phyloP scores from a whole-genome alignment of 2,797 vertebrate genomes.

The Enteromius afrohamiltoni region DNA sequence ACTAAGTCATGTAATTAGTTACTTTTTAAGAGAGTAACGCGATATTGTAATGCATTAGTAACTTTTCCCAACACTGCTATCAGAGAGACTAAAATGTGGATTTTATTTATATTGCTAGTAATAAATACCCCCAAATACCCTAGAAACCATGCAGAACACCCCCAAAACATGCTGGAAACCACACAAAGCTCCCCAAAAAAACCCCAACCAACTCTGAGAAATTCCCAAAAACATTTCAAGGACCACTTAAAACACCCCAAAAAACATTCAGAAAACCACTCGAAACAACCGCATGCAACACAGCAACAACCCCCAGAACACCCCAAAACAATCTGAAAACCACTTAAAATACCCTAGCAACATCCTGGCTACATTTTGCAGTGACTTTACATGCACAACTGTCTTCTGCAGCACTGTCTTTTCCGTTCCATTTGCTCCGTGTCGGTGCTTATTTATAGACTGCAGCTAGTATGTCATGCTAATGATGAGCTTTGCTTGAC shows the following conservation, averaged over 20 bases:
- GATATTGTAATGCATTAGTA: too few relatives aligned
- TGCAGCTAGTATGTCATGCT: background rate
- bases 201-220: background rate
- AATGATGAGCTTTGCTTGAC: conserved; percentile 40
- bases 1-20: too few relatives aligned
- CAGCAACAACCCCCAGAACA: too few relatives aligned
- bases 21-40: too few relatives aligned
- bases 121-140: background rate
- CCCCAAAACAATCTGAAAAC: background rate
- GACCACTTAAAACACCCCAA: too few relatives aligned
- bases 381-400: background rate
- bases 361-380: background rate
- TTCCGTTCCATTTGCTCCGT: too few relatives aligned
- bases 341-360: background rate
- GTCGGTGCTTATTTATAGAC: background rate
- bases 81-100: background rate
- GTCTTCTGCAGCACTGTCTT: background rate
- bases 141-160: too few relatives aligned
- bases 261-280: too few relatives aligned
- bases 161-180: background rate
- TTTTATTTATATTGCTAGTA: background rate
- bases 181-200: background rate
- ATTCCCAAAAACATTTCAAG: background rate
- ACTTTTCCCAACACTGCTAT: too few relatives aligned
- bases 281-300: too few relatives aligned